Evolutionary conservation across 2,888 invertebrate genomes (phyloP), one percentile per base, ranked within the genome.

Genomic region (Glaucopsyche alexis): DNA sequence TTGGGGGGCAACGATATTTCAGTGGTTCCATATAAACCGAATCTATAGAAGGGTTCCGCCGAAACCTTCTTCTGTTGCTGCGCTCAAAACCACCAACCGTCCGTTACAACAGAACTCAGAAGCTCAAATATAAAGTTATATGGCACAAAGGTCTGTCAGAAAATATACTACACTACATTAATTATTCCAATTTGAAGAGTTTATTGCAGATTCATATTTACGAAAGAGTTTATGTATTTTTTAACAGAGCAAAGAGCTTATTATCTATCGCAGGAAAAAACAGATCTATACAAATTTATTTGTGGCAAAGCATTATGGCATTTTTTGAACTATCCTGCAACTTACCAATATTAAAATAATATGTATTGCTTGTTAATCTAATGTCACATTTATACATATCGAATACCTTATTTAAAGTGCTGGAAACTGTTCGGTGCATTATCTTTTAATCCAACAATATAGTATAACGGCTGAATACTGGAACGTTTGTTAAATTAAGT

Each of bases 11-110:
- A 11, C 45, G n/a, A 3, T 29, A 29, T 29, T 29, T 29, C 29
- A 29, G 29, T 29, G 29, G 29, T 16, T 19, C 67, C 29, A 29
- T 29, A 16, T 7, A 45, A 67, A 67, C 42, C 16, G 1, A 67
- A 45, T 66, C 16, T 66, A 66, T 66, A n/a, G 29, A 66, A 16
- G 67, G 45, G 45, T 42, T 16, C 16, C 6, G 2, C 7, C 9
- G 29, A 16, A 19, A 16, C 67, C 67, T 16, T 19, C 11, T 45
- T 45, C 66, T 66, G 42, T 45, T 19, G 67, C 67, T 67, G 19
- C 67, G 67, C 67, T 45, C 42, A 42, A 60, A 19, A 13, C 29
- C 19, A 66, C 81, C 82, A 82, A 82, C 88, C 88, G 88, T 88
- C 88, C 88, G 84, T 78, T 76, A 72, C 66, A 75, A 75, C 65